Conservation (phyloP, 2,888 invertebrate species). For the Sabatieria punctata region DNA sequence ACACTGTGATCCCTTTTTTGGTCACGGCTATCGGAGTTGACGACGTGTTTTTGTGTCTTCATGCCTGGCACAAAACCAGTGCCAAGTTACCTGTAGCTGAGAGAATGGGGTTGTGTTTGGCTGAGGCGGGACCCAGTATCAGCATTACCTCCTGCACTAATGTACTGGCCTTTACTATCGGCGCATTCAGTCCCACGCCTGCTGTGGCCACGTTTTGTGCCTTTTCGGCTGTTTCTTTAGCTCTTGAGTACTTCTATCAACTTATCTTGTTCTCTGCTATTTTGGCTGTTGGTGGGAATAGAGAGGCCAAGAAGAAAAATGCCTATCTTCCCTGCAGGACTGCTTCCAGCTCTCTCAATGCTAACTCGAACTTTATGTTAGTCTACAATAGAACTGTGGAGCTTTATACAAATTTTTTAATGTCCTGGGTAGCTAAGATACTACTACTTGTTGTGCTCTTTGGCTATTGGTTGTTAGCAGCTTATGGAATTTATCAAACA, state of each 20-base stretch:
- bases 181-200: not conserved
- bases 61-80: not conserved
- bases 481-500: constrained; percentile 17
- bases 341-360: too few species aligned
- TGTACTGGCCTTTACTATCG: not conserved
- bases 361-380: too few species aligned
- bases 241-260: not conserved
- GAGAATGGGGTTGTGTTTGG: not conserved
- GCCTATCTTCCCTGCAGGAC: too few species aligned
- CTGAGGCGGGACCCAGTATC: not conserved
- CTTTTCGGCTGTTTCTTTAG: not conserved
- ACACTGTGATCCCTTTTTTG: not conserved
- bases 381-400: too few species aligned
- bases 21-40: constrained; percentile 2
- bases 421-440: too few species aligned
- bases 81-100: not conserved
- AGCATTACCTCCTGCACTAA: not conserved
- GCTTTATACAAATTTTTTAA: too few species aligned
- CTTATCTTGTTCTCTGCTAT: not conserved
- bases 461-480: constrained; percentile 19
- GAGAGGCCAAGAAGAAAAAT: too few species aligned
- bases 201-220: not conserved
- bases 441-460: constrained; percentile 16
- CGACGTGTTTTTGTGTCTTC: not conserved
- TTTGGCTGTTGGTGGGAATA: not conserved